These are phyloP conservation scores for Araneus ventricosus DNA, from an alignment of 1,140 invertebrate species.

Conservation along the genomic window DNA sequence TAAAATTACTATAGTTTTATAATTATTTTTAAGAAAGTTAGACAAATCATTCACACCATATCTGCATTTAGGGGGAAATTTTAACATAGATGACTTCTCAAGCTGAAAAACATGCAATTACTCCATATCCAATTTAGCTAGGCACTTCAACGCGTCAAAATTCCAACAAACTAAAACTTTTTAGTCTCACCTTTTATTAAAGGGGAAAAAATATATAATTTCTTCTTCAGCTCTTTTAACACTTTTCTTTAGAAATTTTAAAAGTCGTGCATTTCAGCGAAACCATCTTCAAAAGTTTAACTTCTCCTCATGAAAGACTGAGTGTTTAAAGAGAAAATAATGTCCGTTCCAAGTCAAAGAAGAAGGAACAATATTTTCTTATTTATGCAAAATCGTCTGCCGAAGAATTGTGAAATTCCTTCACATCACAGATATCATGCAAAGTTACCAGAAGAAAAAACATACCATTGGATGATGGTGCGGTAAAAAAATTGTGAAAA, in stretches of 20 bases:
- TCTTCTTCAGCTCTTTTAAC: no score
- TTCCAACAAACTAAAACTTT: not conserved
- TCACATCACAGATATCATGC: not conserved
- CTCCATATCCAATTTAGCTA: not conserved
- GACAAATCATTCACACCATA: no score
- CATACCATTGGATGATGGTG: not conserved
- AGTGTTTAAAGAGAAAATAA: not conserved
- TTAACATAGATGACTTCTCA: no score
- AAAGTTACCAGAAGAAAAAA: not conserved
- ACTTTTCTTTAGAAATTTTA: no score
- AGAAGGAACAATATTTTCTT: not conserved
- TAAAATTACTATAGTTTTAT: no score
- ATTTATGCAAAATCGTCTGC: not conserved
- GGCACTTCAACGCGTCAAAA: not conserved
- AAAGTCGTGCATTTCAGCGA: no score
- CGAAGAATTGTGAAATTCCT: not conserved
- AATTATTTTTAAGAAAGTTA: no score
- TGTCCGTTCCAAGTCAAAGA: not conserved
- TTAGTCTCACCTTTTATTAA: not conserved
- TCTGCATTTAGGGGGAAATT: no score
- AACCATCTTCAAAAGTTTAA: no score
- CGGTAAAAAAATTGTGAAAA: not conserved
- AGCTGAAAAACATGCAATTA: no score
- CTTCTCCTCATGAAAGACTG: no score
- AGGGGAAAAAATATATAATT: not conserved